Base-by-base conservation (phyloP, 2,113 vertebrate species). In the Equus quagga region DNA sequence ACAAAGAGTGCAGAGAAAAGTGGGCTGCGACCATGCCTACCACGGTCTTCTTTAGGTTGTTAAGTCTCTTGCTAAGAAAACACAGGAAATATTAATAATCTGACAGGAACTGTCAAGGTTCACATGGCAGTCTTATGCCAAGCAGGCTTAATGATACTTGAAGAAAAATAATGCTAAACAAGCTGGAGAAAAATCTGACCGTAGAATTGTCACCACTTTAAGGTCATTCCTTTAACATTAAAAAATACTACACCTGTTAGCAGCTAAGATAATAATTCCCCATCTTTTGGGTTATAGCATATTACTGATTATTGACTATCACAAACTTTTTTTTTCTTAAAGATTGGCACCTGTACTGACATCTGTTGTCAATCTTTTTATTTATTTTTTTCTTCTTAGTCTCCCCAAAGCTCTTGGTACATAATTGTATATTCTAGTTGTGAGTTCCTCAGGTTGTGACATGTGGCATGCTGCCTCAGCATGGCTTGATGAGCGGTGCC, bases 61-160 rank as follows among this genome's bases (percentile, higher is more conserved):
- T 92, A 94, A 95, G 44, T 94, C 73, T 86, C 60, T 87, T 69
- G 9, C 67, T 82, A 76, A 86, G 95, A 83, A 93, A 96, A 94
- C 62, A 89, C 13, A 49, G 89, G 73, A 96, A 94, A 58, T 96
- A 95, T 73, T 92, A 83, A 72, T 93, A 92, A 96, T 56, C 60
- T 76, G 65, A 92, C 49, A 91, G 58, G 67, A 95, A 85, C 49
- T 89, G 78, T 94, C 95, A 82, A 82, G 67, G 54, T 46, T 95
- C 24, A 21, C 46, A n/a, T 54, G 62, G 73, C 6, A 7, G 73
- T 94, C 49, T 94, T 82, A 79, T 73, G 91, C 69, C 93, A 94
- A 84, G 41, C 26, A 78, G 21, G 31, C 23, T 92, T 51, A 67
- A 78, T 33, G 10, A 86, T 86, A 79, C 33, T 79, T 96, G 33